Conservation (phyloP, 2,113 vertebrate species). For the Nettapus auritus region DNA sequence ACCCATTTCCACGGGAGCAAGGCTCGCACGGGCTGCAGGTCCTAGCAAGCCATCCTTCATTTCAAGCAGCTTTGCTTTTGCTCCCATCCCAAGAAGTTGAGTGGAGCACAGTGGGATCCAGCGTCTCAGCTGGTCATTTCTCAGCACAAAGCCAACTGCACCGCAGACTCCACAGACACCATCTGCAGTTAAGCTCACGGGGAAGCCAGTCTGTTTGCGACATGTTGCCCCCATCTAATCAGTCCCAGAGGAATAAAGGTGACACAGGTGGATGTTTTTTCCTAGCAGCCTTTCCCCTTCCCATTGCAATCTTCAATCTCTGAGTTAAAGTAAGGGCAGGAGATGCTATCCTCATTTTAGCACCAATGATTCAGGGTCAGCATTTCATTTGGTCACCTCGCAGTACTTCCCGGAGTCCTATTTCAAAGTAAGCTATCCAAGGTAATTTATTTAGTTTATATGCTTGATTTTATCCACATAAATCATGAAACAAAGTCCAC, state of each 20-base stretch:
- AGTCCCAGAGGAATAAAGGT: background rate
- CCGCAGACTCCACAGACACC: background rate
- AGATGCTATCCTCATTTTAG: constrained; percentile 3
- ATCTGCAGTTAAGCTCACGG: fast-evolving
- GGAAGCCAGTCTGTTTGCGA: background rate
- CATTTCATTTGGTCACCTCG: constrained; percentile 47
- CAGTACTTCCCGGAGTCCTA: constrained; percentile 28
- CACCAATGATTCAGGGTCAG: constrained; percentile 5
- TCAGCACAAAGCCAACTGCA: background rate
- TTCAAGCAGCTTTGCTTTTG: background rate
- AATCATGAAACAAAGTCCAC: constrained; percentile 56
- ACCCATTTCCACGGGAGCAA: background rate
- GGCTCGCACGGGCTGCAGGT: background rate
- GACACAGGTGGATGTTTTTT: background rate
- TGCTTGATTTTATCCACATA: constrained; percentile 67
- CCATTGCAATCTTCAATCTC: background rate
- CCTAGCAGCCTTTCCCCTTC: background rate
- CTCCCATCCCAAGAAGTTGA: background rate
- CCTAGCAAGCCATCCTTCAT: background rate
- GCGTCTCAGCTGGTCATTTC: background rate
- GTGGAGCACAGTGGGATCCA: background rate
- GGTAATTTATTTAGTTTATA: constrained; percentile 64
- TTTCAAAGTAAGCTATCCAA: constrained; percentile 65
- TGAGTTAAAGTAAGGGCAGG: background rate
- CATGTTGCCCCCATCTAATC: background rate